A percentile compares a stretch with the other conserved stretches of the same genome.
Evolutionary conservation across 2,888 invertebrate genomes (phyloP).

Genomic region (Oligia latruncula): DNA sequence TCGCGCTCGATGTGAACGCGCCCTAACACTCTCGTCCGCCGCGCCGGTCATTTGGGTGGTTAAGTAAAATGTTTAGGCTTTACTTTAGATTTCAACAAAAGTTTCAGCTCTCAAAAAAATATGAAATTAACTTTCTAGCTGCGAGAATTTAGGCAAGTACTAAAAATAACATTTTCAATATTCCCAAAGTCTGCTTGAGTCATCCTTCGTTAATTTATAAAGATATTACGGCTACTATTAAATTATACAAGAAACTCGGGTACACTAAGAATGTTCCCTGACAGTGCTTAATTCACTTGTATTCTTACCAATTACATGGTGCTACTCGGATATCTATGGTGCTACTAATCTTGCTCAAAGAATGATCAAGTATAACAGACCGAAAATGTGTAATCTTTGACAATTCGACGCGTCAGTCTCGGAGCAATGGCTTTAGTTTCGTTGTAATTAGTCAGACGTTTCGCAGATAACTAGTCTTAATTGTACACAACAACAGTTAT

Average conservation of each 20-base stretch:
- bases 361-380: conserved; percentile 20
- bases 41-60: too few relatives aligned
- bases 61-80: background rate
- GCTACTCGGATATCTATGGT: background rate
- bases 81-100: conserved; percentile 17
- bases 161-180: conserved; percentile 17
- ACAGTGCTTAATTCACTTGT: conserved; percentile 12
- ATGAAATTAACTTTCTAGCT: conserved; percentile 8
- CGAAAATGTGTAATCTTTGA: conserved; percentile 37
- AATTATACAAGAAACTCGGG: conserved; percentile 20
- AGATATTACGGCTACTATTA: conserved; percentile 9
- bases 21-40: too few relatives aligned
- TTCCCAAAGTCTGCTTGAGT: conserved; percentile 21
- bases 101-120: conserved; percentile 18
- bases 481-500: conserved; percentile 12
- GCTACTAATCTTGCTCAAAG: background rate
- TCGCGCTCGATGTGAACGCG: too few relatives aligned
- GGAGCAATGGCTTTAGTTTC: conserved; percentile 42
- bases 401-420: conserved; percentile 39
- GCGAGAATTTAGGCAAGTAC: background rate
- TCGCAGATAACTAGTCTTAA: conserved; percentile 18
- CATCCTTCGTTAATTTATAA: conserved; percentile 20
- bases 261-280: background rate
- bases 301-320: conserved; percentile 23
- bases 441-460: conserved; percentile 50